These are phyloP conservation scores for Drosophila chauvacae DNA, from an alignment of 1,140 invertebrate species.

Conservation along the genomic window DNA sequence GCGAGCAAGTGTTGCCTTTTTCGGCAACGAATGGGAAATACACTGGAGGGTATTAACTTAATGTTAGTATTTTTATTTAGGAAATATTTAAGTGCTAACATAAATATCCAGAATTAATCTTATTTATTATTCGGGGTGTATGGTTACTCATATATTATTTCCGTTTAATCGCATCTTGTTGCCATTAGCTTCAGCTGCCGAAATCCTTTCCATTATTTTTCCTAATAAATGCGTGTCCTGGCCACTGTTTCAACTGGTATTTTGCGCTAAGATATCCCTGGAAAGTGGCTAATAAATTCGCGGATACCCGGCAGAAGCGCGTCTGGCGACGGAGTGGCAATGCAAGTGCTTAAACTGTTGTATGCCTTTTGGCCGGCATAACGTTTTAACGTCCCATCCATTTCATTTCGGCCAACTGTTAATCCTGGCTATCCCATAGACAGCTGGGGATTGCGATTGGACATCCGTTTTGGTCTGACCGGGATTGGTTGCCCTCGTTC, in stretches of 20 bases:
- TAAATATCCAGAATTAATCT: neutral
- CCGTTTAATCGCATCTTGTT: constrained; percentile 5
- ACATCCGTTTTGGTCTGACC: constrained; percentile 21
- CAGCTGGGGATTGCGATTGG: constrained; percentile 66
- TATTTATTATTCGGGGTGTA: neutral
- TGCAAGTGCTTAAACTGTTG: constrained; percentile 62
- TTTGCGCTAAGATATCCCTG: neutral
- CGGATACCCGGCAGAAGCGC: constrained; percentile 3
- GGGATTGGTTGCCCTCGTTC: constrained; percentile 4
- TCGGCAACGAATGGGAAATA: constrained; percentile 13
- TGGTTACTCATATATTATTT: neutral
- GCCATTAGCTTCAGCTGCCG: constrained; percentile 5
- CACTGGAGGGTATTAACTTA: constrained; percentile 3
- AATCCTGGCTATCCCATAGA: constrained; percentile 59
- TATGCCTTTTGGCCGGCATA: constrained; percentile 46
- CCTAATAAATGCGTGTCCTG: constrained; percentile 10
- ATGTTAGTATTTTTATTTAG: neutral
- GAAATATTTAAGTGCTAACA: neutral
- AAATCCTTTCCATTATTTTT: constrained; percentile 14
- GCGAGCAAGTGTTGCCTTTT: constrained; percentile 1
- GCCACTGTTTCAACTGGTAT: constrained; percentile 6
- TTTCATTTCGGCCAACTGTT: constrained; percentile 72
- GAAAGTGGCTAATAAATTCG: constrained; percentile 23
- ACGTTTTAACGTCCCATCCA: constrained; percentile 56
- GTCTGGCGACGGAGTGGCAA: constrained; percentile 14